Evolutionary conservation across 2,797 vertebrate genomes (phyloP).

Genomic region (Octomys mimax): DNA sequence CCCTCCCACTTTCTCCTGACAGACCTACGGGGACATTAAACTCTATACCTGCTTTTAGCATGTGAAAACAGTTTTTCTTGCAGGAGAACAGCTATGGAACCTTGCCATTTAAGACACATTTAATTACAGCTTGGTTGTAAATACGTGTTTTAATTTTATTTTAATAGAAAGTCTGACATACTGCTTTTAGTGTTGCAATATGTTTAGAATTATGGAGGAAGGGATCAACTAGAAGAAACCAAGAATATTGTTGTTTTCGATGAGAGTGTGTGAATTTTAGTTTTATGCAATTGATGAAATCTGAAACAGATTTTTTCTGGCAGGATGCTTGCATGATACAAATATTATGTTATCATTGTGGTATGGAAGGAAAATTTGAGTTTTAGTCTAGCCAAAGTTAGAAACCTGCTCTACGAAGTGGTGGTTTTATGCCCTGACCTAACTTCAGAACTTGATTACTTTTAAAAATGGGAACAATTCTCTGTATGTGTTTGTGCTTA

Average conservation of each 20-base stretch:
- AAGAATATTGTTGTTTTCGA: not conserved
- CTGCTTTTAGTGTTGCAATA: not conserved
- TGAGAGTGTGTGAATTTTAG: not conserved
- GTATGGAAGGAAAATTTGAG: not conserved
- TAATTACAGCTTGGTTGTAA: constrained; percentile 46
- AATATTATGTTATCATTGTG: constrained; percentile 9
- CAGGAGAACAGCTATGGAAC: constrained; percentile 1
- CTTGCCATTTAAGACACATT: not conserved
- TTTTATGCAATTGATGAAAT: not conserved
- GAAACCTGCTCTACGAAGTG: not conserved
- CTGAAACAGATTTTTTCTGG: not conserved
- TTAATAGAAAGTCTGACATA: not conserved
- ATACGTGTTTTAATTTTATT: constrained; percentile 2
- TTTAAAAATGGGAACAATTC: constrained; percentile 50
- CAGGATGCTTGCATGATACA: constrained; percentile 11
- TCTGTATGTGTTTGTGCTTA: not conserved
- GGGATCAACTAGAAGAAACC: not conserved
- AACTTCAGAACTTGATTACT: constrained; percentile 41
- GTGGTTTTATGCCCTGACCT: not conserved
- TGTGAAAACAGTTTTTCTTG: constrained; percentile 22
- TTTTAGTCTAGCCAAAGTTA: constrained; percentile 6
- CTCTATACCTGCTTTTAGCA: not conserved
- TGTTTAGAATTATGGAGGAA: not conserved
- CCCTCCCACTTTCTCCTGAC: not conserved
- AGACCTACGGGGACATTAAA: not conserved